phyloP scores from a whole-genome alignment of 2,888 invertebrate genomes.

The Hypselothyrea guttata region DNA sequence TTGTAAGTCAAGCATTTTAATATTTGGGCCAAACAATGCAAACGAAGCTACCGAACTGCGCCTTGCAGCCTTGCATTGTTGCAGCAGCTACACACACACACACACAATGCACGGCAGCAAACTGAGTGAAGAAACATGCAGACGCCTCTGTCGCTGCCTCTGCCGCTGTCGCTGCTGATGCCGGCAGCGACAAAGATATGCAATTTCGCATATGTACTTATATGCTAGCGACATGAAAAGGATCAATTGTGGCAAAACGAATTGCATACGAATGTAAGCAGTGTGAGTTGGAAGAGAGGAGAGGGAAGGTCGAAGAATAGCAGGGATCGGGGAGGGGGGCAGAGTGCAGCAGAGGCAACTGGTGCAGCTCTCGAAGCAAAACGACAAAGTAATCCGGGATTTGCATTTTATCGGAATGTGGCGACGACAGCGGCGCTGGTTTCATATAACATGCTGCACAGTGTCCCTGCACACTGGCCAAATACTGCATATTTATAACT shows the following conservation, averaged over 20 bases:
- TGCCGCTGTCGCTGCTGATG: background rate
- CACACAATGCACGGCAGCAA: constrained; percentile 26
- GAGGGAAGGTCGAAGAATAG: constrained; percentile 2
- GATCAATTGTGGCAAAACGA: constrained; percentile 78
- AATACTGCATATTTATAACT: constrained; percentile 2
- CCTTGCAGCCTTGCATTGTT: no score
- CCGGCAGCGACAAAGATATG: constrained; percentile 69
- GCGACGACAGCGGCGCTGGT: constrained; percentile 50
- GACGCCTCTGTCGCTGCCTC: no score
- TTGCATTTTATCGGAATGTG: constrained; percentile 78
- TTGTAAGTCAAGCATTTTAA: constrained; percentile 78
- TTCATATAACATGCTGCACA: constrained; percentile 30
- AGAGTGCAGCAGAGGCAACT: constrained; percentile 9
- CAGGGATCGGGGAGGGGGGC: background rate
- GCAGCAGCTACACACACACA: constrained; percentile 5
- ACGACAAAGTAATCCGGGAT: constrained; percentile 78
- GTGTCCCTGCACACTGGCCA: constrained; percentile 34
- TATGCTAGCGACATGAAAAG: constrained; percentile 79
- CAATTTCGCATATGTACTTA: constrained; percentile 79
- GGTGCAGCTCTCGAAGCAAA: constrained; percentile 72
- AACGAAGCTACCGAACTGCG: constrained; percentile 50
- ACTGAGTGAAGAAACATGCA: no score
- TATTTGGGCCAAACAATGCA: constrained; percentile 77
- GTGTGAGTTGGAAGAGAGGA: background rate
- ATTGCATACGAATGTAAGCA: constrained; percentile 74